phyloP scores from a whole-genome alignment of 2,888 invertebrate species.

The Drosophila pseudotalamancana region DNA sequence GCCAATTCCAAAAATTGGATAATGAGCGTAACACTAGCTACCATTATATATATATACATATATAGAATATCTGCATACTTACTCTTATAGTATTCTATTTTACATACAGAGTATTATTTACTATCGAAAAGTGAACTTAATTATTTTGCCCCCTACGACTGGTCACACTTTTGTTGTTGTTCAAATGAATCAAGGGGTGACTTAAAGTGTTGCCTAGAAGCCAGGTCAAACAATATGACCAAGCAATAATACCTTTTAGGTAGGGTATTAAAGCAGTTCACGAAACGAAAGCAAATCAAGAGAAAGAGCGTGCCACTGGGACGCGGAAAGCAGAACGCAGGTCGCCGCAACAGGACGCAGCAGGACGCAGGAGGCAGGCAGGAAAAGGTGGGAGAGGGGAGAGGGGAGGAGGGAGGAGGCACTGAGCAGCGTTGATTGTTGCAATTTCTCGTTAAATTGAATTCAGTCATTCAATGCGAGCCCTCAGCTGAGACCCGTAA shows the following conservation, averaged over 20 bases:
- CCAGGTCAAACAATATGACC: no score
- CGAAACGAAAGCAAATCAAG: not conserved
- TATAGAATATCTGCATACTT: no score
- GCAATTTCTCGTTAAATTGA: constrained; percentile 79
- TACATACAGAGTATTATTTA: no score
- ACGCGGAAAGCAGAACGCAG: not conserved
- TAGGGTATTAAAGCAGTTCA: not conserved
- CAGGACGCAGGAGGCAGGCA: not conserved
- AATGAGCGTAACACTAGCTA: no score
- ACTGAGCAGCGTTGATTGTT: constrained; percentile 69
- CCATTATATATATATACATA: no score
- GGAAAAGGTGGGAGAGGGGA: not conserved
- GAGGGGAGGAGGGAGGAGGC: constrained; percentile 15
- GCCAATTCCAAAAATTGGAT: no score
- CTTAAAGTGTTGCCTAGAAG: no score
- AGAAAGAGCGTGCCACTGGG: constrained; percentile 7
- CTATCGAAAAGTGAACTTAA: no score
- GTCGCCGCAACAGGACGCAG: not conserved
- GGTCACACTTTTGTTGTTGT: no score
- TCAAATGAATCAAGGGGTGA: no score
- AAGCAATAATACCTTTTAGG: not conserved
- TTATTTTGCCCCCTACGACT: no score
- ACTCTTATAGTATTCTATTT: no score
- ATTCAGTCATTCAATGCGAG: constrained; percentile 69
- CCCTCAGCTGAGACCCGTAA: constrained; percentile 12